Evolutionary conservation across 1,140 invertebrate species (phyloP), one percentile per base, ranked within the genome.

Genomic region (Hypothenemus hampei): DNA sequence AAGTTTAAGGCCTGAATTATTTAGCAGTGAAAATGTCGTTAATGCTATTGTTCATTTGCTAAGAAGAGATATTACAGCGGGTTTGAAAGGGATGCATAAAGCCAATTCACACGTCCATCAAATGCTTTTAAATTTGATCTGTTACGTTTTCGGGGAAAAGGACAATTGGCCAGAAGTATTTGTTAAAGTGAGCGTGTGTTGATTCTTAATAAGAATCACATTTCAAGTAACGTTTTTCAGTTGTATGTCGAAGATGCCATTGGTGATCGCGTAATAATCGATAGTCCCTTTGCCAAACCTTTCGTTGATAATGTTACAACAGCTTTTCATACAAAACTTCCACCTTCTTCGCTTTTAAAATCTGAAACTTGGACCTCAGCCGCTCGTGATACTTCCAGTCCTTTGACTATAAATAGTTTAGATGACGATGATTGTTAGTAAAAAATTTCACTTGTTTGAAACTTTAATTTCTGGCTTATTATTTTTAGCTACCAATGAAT

Each of bases 161-260:
- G 80, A 77, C 39, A 81, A 81, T 52, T 91, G 88, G 88, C 87
- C 88, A 3, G 86, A 89, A 61, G 74, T 78, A 46, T 87, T 91
- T 72, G 75, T 87, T 3, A 86, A 84, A 77, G 84, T 86, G 68
- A 68, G 39, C 62, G 40, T 24, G n/a, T 57, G n/a, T 31, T 44
- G n/a, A n/a, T n/a, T n/a, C n/a, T n/a, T n/a, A n/a, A n/a, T n/a
- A n/a, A n/a, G n/a, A n/a, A n/a, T 31, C 2, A 26, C 11, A 29
- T 44, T 53, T 20, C 5, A 33, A 31, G 2, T n/a, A 44, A 53
- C 20, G 39, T 36, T 65, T 72, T 79, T 4, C 63, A 93, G 83
- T 78, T 92, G 0, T 98, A 93, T 69, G 83, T 97, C 48, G 94
- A 98, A 67, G 95, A 98, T 77, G 90, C 93, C 3, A 70, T 94